Percentiles rank a stretch among this genome's conserved stretches.
Evolutionary conservation across 2,797 vertebrate species (phyloP).

Genomic region (Phalanger gymnotis): DNA sequence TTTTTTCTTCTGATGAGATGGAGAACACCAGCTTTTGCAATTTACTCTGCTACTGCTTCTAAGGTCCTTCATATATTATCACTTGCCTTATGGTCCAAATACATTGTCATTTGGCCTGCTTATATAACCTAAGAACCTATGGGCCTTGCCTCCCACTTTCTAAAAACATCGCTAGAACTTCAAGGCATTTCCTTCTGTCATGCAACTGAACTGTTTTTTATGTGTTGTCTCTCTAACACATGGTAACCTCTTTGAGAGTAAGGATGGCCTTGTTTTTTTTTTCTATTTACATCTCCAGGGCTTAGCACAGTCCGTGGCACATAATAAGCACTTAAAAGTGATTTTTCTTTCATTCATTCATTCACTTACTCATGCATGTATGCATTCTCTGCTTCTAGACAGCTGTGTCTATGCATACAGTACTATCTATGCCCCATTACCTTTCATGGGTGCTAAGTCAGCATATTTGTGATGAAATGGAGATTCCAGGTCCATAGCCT

Average conservation of each 20-base stretch:
- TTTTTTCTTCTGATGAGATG: not conserved
- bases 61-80: not conserved
- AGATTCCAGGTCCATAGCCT: slow-evolving; percentile 54
- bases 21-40: not conserved
- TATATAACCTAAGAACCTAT: not conserved
- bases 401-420: slow-evolving; percentile 36
- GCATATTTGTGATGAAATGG: slow-evolving; percentile 68
- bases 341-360: not conserved
- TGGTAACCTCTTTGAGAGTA: not conserved
- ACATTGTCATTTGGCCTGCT: not conserved
- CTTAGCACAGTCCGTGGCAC: not conserved
- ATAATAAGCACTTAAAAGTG: not conserved
- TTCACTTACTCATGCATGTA: not conserved
- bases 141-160: not conserved
- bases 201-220: not conserved
- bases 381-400: slow-evolving; percentile 40
- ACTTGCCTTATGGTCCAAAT: not conserved
- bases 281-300: not conserved
- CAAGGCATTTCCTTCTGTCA: not conserved
- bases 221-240: not conserved
- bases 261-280: not conserved
- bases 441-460: slow-evolving; percentile 64
- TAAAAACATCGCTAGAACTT: not conserved
- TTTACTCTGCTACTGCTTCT: not conserved
- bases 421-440: slow-evolving; percentile 44